Evolutionary conservation across 2,797 vertebrate genomes (phyloP).

Genomic region (Hirundo rustica): DNA sequence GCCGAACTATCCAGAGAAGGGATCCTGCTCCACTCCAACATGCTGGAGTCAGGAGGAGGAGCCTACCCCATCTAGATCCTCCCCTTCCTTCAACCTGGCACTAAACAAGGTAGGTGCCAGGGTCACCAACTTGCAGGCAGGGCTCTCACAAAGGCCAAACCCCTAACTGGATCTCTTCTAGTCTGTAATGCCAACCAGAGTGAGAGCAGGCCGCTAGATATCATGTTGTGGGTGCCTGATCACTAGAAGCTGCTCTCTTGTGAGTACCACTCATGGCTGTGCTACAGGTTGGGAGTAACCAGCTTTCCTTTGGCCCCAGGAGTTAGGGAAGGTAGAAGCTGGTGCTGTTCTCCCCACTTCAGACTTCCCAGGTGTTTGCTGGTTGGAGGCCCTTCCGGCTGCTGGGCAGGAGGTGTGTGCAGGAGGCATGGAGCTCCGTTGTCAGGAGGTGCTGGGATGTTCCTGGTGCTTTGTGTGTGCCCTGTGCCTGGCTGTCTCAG

Average conservation of each 20-base stretch:
- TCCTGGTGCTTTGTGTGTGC: background rate
- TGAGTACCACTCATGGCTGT: background rate
- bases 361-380: background rate
- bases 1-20: conserved; percentile 51
- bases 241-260: background rate
- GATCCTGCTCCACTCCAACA: conserved; percentile 60
- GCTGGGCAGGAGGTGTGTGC: background rate
- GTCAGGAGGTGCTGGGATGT: background rate
- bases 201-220: background rate
- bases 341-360: background rate
- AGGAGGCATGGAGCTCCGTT: background rate
- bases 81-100: conserved; percentile 62
- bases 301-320: background rate
- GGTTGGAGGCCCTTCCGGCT: background rate
- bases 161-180: background rate
- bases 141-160: background rate
- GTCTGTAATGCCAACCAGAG: background rate
- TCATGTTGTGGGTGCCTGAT: background rate
- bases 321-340: background rate
- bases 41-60: conserved; percentile 60
- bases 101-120: conserved; percentile 70
- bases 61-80: conserved; percentile 55
- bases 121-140: background rate
- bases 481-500: background rate
- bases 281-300: background rate